These are phyloP conservation scores for Pseudoips prasinana DNA, from an alignment of 2,888 invertebrate genomes.

Conservation along the genomic window DNA sequence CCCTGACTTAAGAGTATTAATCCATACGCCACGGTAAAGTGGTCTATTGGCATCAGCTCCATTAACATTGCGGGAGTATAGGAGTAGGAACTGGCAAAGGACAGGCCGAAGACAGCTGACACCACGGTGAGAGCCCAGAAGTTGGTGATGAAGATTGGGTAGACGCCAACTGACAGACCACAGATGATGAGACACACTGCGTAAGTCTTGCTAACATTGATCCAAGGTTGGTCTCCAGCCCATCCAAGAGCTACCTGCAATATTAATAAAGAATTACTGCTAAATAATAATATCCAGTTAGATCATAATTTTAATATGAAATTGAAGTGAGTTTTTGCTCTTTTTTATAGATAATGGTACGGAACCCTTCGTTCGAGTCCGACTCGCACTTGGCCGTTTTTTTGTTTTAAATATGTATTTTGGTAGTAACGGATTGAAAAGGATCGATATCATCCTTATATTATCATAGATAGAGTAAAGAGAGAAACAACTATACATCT, in stretches of 20 bases:
- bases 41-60: constrained; percentile 92
- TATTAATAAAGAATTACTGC: not conserved
- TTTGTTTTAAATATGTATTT: no score
- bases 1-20: constrained; percentile 94
- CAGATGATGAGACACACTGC: constrained; percentile 88
- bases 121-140: constrained; percentile 70
- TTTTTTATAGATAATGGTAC: no score
- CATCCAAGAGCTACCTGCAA: constrained; percentile 89
- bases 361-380: no score
- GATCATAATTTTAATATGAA: not conserved
- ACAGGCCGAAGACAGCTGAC: constrained; percentile 90
- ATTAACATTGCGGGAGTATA: constrained; percentile 95
- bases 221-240: constrained; percentile 93
- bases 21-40: constrained; percentile 96
- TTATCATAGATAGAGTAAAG: no score
- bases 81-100: constrained; percentile 95
- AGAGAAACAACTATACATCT: no score
- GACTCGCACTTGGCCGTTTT: no score
- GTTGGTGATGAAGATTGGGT: constrained; percentile 79
- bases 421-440: no score
- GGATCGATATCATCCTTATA: no score
- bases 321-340: no score
- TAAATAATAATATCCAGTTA: not conserved
- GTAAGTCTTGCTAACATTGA: constrained; percentile 92
- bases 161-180: constrained; percentile 82